phyloP scores from a whole-genome alignment of 2,797 vertebrate species.

The Choloepus didactylus region DNA sequence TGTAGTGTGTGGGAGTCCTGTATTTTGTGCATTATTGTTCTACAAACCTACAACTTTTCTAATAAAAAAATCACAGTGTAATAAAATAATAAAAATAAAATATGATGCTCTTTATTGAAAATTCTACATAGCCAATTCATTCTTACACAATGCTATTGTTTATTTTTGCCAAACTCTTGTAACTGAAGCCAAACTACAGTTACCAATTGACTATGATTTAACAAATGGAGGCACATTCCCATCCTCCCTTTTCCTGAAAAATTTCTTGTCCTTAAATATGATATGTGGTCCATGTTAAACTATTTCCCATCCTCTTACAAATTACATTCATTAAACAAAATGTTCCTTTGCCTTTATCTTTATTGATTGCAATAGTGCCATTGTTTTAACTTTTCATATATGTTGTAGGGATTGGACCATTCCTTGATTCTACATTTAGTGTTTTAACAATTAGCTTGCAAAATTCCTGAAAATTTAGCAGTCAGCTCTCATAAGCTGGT shows the following conservation, averaged over 20 bases:
- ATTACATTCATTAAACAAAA: conserved; percentile 34
- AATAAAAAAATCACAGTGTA: too few species aligned
- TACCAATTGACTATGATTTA: not conserved
- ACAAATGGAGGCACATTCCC: not conserved
- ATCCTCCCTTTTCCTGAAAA: not conserved
- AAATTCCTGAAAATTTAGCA: not conserved
- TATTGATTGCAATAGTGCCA: not conserved
- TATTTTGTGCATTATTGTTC: too few species aligned
- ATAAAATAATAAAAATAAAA: not conserved
- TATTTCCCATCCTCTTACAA: not conserved
- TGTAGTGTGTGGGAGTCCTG: too few species aligned
- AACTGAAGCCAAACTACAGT: not conserved
- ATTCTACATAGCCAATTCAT: not conserved
- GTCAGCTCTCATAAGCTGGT: not conserved
- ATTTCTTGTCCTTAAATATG: not conserved
- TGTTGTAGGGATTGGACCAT: not conserved
- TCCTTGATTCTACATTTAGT: not conserved
- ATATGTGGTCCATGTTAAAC: not conserved
- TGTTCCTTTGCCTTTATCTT: not conserved
- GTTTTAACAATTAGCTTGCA: not conserved
- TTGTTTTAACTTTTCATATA: not conserved
- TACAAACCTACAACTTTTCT: too few species aligned
- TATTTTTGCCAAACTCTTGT: not conserved
- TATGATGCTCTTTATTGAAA: not conserved
- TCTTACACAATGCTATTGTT: not conserved